Evolutionary conservation across 2,797 vertebrate genomes (phyloP), one percentile per base, ranked within the genome.

Genomic region (Cynodonichthys magdalenae): DNA sequence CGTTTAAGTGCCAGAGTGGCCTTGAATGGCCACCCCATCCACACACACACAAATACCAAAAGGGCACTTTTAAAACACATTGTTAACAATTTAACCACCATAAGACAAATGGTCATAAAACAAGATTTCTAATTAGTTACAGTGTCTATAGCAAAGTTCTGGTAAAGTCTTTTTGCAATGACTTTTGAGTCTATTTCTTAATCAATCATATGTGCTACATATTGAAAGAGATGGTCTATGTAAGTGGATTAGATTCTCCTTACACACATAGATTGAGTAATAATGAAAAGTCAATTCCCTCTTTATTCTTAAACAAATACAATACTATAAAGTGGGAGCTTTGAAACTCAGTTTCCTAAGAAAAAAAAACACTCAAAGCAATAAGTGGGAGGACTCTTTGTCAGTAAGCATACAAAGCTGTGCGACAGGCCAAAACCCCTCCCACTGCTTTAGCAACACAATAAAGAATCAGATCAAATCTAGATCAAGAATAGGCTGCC

Each of bases 1-100:
- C 83, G 81, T 90, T 88, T 91, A 90, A 92, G 92, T 93, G 90
- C 90, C 91, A 90, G 89, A 93, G 90, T 90, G 90, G 90, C 88
- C 90, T 87, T 78, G 83, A 88, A 83, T 69, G 75, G 88, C 90
- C 87, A 74, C 81, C 81, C 81, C 86, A 14, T 15, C 44, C 29
- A 44, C 53, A 41, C 57, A 84, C 88, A 45, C 49, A 51, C 41
- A 44, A 10, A 19, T 78, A 75, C 89, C 87, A 92, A 92, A 93
- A 92, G 85, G 89, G 87, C 80, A 90, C 90, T 90, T 93, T 93
- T 89, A 89, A 92, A 91, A 91, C 87, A 85, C 79, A 74, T 78
- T 93, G 92, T 92, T 93, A 93, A 92, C 89, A 90, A 91, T 91
- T 87, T 76, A 87, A 86, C 84, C 78, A 85, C 82, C 78, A 60